Evolutionary conservation across 2,113 vertebrate species (phyloP).

Genomic region (Syrmaticus mikado): DNA sequence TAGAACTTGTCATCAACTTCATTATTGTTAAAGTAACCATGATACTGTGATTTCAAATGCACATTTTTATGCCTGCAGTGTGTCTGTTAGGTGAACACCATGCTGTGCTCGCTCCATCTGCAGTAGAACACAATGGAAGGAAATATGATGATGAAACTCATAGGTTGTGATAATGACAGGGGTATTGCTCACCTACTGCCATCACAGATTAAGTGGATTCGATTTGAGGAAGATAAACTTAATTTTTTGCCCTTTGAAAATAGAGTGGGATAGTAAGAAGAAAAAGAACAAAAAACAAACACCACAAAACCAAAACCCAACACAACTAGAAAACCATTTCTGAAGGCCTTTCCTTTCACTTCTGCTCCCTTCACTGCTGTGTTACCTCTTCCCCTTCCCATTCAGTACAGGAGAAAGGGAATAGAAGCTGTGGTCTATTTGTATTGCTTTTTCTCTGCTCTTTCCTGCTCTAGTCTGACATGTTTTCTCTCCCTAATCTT

Average conservation of each 20-base stretch:
- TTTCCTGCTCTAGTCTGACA: not conserved
- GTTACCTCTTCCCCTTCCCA: not conserved
- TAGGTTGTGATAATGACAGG: not conserved
- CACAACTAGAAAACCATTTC: not conserved
- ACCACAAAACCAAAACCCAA: not conserved
- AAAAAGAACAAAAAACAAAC: not conserved
- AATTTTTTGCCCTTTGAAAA: not conserved
- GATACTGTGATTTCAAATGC: not conserved
- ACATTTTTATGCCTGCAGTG: not conserved
- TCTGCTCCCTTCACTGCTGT: not conserved
- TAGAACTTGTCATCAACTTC: not conserved
- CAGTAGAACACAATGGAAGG: not conserved
- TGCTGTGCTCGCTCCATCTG: not conserved
- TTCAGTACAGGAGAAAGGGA: not conserved
- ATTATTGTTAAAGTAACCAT: not conserved
- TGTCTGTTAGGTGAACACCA: not conserved
- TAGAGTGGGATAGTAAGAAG: not conserved
- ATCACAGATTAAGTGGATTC: no score
- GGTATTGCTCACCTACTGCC: not conserved
- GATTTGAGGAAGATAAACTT: not conserved
- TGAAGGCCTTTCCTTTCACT: not conserved
- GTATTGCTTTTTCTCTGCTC: not conserved
- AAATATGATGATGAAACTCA: not conserved
- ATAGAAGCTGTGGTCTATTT: not conserved
- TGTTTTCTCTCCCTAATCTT: not conserved